A percentile compares a stretch with the other conserved stretches of the same genome.
These are phyloP conservation scores for Scolanthus callimorphus DNA, from an alignment of 92 coral and sea anemone genomes.

Conservation along the genomic window DNA sequence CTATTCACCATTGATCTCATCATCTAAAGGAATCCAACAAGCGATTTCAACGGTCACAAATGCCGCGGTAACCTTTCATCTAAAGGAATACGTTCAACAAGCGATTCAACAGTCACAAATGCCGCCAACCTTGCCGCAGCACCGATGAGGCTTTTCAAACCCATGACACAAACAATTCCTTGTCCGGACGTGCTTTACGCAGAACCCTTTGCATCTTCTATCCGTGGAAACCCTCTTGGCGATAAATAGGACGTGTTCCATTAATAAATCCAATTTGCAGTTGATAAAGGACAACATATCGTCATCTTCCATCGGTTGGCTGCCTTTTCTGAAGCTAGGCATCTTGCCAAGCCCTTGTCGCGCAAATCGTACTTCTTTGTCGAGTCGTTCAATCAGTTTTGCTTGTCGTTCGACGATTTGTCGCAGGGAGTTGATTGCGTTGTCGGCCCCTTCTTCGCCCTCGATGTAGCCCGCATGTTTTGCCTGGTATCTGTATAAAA, in stretches of 20 bases:
- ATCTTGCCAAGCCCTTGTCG: slow-evolving; percentile 3
- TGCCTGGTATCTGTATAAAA: not conserved
- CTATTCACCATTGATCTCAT: no score
- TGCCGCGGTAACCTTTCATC: no score
- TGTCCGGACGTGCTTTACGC: slow-evolving; percentile 80
- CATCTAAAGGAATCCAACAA: no score
- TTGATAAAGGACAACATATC: slow-evolving; percentile 45
- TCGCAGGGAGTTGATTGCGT: slow-evolving; percentile 26
- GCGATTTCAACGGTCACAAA: no score
- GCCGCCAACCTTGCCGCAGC: slow-evolving; percentile 85
- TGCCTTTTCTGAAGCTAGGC: not conserved
- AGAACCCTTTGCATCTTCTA: slow-evolving; percentile 71
- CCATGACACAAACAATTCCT: slow-evolving; percentile 91
- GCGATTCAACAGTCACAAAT: slow-evolving; percentile 87
- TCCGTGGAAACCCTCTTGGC: slow-evolving; percentile 27
- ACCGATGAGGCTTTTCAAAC: slow-evolving; percentile 78
- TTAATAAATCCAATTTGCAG: slow-evolving; percentile 38
- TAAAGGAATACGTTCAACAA: no score
- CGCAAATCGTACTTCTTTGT: slow-evolving; percentile 27
- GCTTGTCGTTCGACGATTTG: slow-evolving; percentile 58
- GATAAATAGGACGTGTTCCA: slow-evolving; percentile 37
- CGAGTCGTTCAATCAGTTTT: slow-evolving; percentile 44
- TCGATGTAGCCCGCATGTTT: slow-evolving; percentile 8
- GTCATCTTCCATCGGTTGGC: slow-evolving; percentile 18
- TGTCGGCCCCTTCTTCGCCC: slow-evolving; percentile 15